Conservation (phyloP, 2,113 vertebrate species). For the Shinisaurus crocodilurus region DNA sequence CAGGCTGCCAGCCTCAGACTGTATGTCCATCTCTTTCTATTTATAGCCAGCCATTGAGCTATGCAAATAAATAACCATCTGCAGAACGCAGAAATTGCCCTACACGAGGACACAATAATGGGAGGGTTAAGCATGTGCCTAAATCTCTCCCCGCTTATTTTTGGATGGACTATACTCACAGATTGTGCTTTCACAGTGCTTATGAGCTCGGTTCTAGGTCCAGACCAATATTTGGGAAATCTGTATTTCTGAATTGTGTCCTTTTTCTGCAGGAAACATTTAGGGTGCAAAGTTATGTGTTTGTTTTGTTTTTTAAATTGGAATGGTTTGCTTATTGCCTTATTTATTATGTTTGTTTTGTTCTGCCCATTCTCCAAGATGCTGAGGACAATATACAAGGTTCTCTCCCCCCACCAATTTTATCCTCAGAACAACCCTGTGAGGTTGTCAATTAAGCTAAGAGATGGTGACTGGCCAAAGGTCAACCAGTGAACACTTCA, state of each 20-base stretch:
- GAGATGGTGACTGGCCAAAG: neutral
- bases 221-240: no score
- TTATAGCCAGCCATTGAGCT: constrained; percentile 61
- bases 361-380: neutral
- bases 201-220: fast-evolving
- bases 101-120: constrained; percentile 4
- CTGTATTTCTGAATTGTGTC: neutral
- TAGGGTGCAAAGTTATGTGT: neutral
- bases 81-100: constrained; percentile 23
- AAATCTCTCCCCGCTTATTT: neutral
- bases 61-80: constrained; percentile 57
- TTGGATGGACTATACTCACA: neutral
- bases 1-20: constrained; percentile 70
- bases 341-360: neutral
- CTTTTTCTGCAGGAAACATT: neutral
- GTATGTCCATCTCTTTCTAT: constrained; percentile 79
- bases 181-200: neutral
- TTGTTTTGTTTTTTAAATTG: neutral
- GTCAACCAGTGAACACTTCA: neutral
- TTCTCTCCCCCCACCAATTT: neutral
- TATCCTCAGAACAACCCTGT: neutral
- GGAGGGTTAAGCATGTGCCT: neutral
- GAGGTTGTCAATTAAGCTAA: neutral
- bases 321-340: neutral
- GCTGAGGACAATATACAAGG: neutral